Evolutionary conservation across 2,797 vertebrate genomes (phyloP), one percentile per base, ranked within the genome.

Genomic region (Pantherophis alleghaniensis): DNA sequence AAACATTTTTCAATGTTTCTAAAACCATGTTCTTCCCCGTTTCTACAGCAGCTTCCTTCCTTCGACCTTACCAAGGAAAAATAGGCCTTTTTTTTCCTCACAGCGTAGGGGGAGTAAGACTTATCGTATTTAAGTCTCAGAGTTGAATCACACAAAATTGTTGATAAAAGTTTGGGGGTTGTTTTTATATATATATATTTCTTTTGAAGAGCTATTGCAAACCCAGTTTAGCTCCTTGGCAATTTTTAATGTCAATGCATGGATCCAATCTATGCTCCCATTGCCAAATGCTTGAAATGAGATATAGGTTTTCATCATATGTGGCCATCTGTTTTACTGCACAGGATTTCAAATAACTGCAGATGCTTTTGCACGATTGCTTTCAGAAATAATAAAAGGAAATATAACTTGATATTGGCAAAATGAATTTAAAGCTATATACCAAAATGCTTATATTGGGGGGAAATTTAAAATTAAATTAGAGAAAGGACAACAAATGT

Each of bases 341-440:
- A 92, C 0, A 90, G 28, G 37, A 22, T 90, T 94, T 90, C 32
- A 87, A 10, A 94, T 79, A 51, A 91, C 18, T 61, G 18, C 26
- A 93, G 59, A 87, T 94, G 93, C 61, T 53, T 92, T 92, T 74
- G 92, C 92, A 95, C 88, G 1, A 86, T 89, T 89, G 92, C 79
- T 92, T 86, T 47, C 88, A 92, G 56, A 94, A 86, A 94, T 92
- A 93, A 57, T 60, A 94, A 94, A 94, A 55, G 1, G 28, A 7
- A 87, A 32, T 93, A 42, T 28, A 88, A 59, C 26, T 60, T 93
- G 28, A 92, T 95, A 93, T n/a, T 28, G 90, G 32, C 92, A 53
- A 96, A 94, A 16, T 92, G 55, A 92, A 93, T 95, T 94, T 95
- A 93, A 7, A 24, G n/a, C 42, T 92, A 93, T 56, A 90, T 32